These are phyloP conservation scores for Nautilus pompilius DNA, from an alignment of 1,140 invertebrate genomes.

Conservation along the genomic window DNA sequence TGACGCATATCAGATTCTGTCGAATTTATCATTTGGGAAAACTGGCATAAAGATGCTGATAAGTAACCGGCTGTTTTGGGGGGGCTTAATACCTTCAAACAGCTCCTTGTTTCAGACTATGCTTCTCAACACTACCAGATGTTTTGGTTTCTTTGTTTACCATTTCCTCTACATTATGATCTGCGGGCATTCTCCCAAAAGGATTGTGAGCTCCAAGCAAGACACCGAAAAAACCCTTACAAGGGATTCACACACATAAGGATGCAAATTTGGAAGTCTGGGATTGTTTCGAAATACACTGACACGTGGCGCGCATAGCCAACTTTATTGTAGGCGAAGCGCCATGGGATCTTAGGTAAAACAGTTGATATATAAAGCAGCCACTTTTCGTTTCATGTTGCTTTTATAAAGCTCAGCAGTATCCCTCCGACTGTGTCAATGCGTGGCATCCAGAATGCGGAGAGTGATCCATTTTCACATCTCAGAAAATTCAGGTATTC, in stretches of 20 bases:
- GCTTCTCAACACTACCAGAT: too few relatives aligned
- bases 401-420: neutral
- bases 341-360: conserved; percentile 2
- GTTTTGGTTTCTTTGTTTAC: conserved; percentile 9
- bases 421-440: conserved; percentile 8
- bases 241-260: neutral
- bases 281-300: conserved; percentile 1
- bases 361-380: neutral
- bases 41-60: too few relatives aligned
- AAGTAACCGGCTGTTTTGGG: too few relatives aligned
- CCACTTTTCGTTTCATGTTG: conserved; percentile 5
- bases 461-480: conserved; percentile 5
- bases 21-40: too few relatives aligned
- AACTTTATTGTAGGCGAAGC: conserved; percentile 7
- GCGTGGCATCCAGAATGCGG: conserved; percentile 6
- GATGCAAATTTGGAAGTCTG: neutral
- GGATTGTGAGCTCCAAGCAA: neutral
- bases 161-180: conserved; percentile 4
- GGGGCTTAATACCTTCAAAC: too few relatives aligned
- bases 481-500: neutral
- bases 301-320: conserved; percentile 2
- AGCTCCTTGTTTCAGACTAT: too few relatives aligned
- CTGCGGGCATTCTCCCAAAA: conserved; percentile 8
- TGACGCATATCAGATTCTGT: too few relatives aligned
- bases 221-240: neutral